Evolutionary conservation across 2,888 invertebrate species (phyloP), one percentile per base, ranked within the genome.

Genomic region (Hypselothyrea guttata): DNA sequence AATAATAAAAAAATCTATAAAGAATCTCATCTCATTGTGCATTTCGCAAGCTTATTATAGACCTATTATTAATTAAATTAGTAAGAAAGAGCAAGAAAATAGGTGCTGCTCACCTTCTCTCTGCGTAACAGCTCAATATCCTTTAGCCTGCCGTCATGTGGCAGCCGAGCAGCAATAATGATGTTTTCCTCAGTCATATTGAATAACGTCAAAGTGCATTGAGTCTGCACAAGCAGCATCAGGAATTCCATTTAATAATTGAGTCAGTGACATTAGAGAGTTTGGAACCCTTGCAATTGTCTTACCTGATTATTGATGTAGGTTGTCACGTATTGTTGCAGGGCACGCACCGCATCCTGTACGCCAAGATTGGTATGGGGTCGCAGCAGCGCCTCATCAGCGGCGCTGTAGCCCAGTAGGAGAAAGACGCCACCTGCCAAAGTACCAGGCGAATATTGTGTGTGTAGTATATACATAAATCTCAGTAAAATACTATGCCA

Each of bases 121-220:
- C 92, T 93, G 72, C 93, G 92, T 52, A 95, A 90, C 74, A 94
- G 90, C 74, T 93, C 92, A 76, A 94, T 92, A 27, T 94, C 93
- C 75, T 93, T 92, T 22, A 93, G 91, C 79, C 91, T 92, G 34
- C 92, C 91, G 57, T 91, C 91, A 82, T 94, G 93, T 16, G 94
- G 93, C 72, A 95, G 91, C 86, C 94, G 93, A 37, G 96, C 97
- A 16, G 95, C 94, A 82, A 97, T 94, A 84, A 97, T 96, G 66
- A 96, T 94, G 90, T 97, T 97, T 90, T 97, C 96, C 77, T 94
- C 94, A 77, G 96, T 95, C 83, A 95, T 93, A 89, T 96, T 96
- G 91, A 95, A 96, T 66, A 96, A 91, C 56, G 95, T 95, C 86
- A 97, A 91, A 9, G 94, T 94, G 91, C 97, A 97, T 83, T 94